Evolutionary conservation across 2,113 vertebrate species (phyloP).

Genomic region (Phalacrocorax brasilianus): DNA sequence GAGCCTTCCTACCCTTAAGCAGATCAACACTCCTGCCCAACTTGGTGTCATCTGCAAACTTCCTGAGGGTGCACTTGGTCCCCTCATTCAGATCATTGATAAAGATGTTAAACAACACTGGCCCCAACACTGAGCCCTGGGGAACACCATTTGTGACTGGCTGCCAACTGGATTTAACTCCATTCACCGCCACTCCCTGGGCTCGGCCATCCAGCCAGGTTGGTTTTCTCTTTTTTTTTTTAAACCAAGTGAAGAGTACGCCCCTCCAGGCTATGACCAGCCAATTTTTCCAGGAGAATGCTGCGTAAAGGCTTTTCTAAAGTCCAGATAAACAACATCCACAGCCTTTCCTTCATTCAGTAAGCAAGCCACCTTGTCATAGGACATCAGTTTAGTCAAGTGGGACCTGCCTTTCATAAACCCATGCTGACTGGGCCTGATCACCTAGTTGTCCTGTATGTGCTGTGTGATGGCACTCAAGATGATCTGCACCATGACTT

Average conservation of each 20-base stretch:
- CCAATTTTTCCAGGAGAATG: neutral
- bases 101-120: neutral
- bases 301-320: neutral
- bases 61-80: neutral
- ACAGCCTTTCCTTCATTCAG: neutral
- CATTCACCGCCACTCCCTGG: neutral
- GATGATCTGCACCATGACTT: neutral
- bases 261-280: neutral
- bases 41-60: neutral
- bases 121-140: neutral
- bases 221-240: neutral
- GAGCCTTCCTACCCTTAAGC: neutral
- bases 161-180: neutral
- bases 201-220: neutral
- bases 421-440: neutral
- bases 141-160: neutral
- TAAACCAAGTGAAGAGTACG: rapidly evolving
- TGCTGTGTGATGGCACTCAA: neutral
- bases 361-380: neutral
- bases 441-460: neutral
- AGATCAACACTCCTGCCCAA: neutral
- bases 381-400: neutral
- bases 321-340: neutral
- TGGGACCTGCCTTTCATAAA: neutral
- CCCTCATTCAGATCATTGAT: neutral